These are phyloP conservation scores for Redunca redunca DNA, from an alignment of 2,113 vertebrate species.

Conservation along the genomic window DNA sequence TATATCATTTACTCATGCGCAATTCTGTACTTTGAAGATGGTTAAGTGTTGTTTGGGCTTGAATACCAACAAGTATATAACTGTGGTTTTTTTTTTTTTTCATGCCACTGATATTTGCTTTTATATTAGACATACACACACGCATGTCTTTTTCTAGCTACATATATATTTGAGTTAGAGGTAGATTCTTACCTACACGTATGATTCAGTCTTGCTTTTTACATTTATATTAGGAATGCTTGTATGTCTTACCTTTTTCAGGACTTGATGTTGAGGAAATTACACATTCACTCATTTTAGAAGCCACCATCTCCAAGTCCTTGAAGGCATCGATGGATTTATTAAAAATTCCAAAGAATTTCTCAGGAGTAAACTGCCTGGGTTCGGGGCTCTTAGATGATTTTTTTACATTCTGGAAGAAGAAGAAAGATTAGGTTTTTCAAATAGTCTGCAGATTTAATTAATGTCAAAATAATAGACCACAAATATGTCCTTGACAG, in stretches of 20 bases:
- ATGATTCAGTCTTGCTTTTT: not conserved
- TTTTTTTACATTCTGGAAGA: constrained; percentile 77
- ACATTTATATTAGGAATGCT: not conserved
- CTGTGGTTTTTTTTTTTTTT: not conserved
- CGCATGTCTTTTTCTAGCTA: not conserved
- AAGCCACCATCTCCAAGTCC: constrained; percentile 72
- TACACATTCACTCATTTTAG: constrained; percentile 78
- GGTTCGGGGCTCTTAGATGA: constrained; percentile 75
- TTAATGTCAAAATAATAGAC: not conserved
- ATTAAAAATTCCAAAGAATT: constrained; percentile 84
- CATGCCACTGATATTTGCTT: not conserved
- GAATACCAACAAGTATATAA: not conserved
- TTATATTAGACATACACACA: not conserved
- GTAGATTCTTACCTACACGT: not conserved
- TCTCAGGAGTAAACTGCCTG: constrained; percentile 78
- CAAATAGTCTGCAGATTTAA: not conserved
- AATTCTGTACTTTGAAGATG: not conserved
- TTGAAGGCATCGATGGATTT: constrained; percentile 83
- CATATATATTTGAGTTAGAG: not conserved
- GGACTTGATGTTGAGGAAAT: constrained; percentile 79
- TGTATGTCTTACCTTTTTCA: constrained; percentile 75
- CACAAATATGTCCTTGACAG: not conserved
- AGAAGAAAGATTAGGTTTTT: constrained; percentile 19
- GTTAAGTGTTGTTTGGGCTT: not conserved
- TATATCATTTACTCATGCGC: not conserved